These are phyloP conservation scores for Taxidea taxus DNA, from an alignment of 2,113 vertebrate genomes.

Conservation along the genomic window DNA sequence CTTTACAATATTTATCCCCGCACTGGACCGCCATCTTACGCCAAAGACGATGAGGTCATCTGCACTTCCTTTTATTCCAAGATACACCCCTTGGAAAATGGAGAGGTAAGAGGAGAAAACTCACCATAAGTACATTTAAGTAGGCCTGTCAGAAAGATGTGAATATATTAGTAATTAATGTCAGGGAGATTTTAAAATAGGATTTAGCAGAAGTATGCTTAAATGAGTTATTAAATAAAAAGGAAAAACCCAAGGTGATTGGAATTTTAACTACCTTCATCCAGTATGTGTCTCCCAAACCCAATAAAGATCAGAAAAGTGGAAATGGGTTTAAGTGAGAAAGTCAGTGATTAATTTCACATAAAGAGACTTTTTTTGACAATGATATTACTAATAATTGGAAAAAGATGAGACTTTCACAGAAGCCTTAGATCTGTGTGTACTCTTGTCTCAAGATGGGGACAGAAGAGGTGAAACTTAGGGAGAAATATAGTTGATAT, in stretches of 20 bases:
- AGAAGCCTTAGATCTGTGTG: background rate
- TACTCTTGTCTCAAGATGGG: background rate
- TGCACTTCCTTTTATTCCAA: conserved; percentile 98
- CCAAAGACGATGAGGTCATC: conserved; percentile 95
- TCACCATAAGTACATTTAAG: background rate
- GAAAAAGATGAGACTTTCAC: background rate
- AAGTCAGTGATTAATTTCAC: conserved; percentile 57
- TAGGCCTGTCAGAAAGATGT: conserved; percentile 10
- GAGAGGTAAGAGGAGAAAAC: conserved; percentile 90
- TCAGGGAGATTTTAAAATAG: conserved; percentile 48
- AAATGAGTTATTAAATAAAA: conserved; percentile 68
- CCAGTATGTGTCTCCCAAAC: background rate
- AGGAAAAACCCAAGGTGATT: conserved; percentile 36
- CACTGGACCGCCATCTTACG: conserved; percentile 91
- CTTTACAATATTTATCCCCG: conserved; percentile 92
- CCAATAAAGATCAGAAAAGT: conserved; percentile 38
- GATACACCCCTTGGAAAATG: conserved; percentile 97
- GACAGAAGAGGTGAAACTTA: background rate
- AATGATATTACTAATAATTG: conserved; percentile 18
- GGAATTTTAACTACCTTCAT: conserved; percentile 61
- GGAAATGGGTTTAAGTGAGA: conserved; percentile 43
- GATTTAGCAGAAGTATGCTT: conserved; percentile 61
- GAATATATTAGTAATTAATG: conserved; percentile 53
- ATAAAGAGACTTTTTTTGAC: conserved; percentile 34
- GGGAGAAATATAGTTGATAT: background rate